Evolutionary conservation across 2,888 invertebrate species (phyloP).

Genomic region (Diadromus collaris): DNA sequence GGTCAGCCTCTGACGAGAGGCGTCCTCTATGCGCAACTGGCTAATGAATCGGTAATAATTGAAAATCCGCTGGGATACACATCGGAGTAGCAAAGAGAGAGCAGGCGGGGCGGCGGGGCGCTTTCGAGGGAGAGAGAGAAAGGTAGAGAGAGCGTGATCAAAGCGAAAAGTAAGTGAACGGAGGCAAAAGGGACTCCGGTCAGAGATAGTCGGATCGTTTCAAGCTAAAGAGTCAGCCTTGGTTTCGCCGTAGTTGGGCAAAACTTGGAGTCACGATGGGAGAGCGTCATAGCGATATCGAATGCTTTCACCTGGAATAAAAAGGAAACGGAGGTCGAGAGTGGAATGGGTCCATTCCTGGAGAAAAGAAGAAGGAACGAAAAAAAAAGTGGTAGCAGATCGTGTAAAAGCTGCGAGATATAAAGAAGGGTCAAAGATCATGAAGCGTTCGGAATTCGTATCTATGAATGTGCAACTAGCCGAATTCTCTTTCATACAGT

Average conservation of each 20-base stretch:
- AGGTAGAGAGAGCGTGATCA: constrained; percentile 59
- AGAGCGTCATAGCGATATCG: constrained; percentile 60
- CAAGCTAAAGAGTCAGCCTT: constrained; percentile 49
- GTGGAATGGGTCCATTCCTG: neutral
- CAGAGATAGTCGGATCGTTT: constrained; percentile 41
- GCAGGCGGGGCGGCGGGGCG: neutral
- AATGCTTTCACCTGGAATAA: constrained; percentile 54
- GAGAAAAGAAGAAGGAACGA: constrained; percentile 16
- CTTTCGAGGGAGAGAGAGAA: neutral
- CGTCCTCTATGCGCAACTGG: constrained; percentile 31
- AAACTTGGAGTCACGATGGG: constrained; percentile 49
- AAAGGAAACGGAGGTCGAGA: constrained; percentile 25
- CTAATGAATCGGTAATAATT: constrained; percentile 60
- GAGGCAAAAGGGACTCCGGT: constrained; percentile 43
- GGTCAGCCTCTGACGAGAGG: neutral
- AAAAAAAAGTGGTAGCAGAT: constrained; percentile 7
- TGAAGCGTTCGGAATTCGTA: constrained; percentile 4
- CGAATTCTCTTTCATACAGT: neutral
- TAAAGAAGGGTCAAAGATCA: constrained; percentile 21
- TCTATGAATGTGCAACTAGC: constrained; percentile 7
- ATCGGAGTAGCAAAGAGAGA: constrained; percentile 2
- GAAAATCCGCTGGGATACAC: constrained; percentile 45
- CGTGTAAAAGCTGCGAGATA: constrained; percentile 6
- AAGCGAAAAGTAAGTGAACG: constrained; percentile 65
- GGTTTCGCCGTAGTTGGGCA: constrained; percentile 35